Conservation (phyloP, 2,888 invertebrate species). For the Antheraea yamamai region DNA sequence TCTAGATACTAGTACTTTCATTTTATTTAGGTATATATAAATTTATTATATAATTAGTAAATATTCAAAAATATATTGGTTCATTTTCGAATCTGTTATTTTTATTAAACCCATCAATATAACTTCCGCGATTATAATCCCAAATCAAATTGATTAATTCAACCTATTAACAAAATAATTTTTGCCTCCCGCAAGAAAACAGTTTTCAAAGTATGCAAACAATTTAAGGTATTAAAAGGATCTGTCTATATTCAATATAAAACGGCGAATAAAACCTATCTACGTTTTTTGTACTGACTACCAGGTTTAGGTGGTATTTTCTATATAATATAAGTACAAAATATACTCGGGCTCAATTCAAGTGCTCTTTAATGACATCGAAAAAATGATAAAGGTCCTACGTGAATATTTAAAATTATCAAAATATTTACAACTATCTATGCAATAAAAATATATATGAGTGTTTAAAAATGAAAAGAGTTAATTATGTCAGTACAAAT, state of each 20-base stretch:
- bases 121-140: slow-evolving; percentile 47
- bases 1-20: too few relatives aligned
- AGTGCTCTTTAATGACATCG: background rate
- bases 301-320: background rate
- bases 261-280: slow-evolving; percentile 22
- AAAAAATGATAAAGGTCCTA: background rate
- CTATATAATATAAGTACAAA: background rate
- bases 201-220: slow-evolving; percentile 39
- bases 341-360: too few relatives aligned
- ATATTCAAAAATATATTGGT: background rate
- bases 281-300: background rate
- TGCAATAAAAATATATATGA: slow-evolving; percentile 22
- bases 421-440: background rate
- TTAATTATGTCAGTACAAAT: slow-evolving; percentile 31
- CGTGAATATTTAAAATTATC: background rate
- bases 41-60: too few relatives aligned
- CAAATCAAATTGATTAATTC: slow-evolving; percentile 64
- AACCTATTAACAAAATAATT: slow-evolving; percentile 61
- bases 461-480: slow-evolving; percentile 51
- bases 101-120: slow-evolving; percentile 56
- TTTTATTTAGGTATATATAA: too few relatives aligned
- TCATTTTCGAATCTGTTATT: background rate
- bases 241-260: slow-evolving; percentile 31
- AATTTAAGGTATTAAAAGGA: slow-evolving; percentile 37
- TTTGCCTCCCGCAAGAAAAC: slow-evolving; percentile 41